Percentiles rank a stretch among this genome's conserved stretches.
Evolutionary conservation across 2,888 invertebrate species (phyloP).

Genomic region (Dicyrtoma fusca): DNA sequence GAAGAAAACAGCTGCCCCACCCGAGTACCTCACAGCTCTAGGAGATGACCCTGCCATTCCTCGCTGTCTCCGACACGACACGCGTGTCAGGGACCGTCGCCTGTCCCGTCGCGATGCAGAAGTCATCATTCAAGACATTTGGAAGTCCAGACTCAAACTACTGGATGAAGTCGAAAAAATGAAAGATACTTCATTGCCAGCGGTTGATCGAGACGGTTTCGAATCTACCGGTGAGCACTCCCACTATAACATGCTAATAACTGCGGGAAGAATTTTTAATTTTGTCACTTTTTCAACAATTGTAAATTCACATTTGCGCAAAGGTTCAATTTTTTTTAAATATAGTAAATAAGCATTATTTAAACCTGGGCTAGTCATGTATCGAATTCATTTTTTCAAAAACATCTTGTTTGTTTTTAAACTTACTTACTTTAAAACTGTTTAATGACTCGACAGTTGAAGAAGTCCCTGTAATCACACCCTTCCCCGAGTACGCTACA

Average conservation of each 20-base stretch:
- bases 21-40: conserved; percentile 31
- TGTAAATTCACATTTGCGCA: too few species aligned
- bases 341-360: too few species aligned
- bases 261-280: too few species aligned
- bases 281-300: too few species aligned
- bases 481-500: conserved; percentile 39
- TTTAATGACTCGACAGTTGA: conserved; percentile 33
- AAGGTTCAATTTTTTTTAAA: too few species aligned
- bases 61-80: conserved; percentile 27
- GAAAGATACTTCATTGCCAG: not conserved
- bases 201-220: conserved; percentile 9
- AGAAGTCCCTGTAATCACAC: conserved; percentile 55
- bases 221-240: too few species aligned
- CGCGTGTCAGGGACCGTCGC: conserved; percentile 62
- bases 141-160: conserved; percentile 56
- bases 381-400: too few species aligned
- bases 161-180: conserved; percentile 1
- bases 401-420: too few species aligned
- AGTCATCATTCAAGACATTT: conserved; percentile 64
- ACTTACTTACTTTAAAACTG: too few species aligned
- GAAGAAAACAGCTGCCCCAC: conserved; percentile 23
- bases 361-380: too few species aligned
- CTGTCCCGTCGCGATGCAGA: conserved; percentile 63
- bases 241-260: too few species aligned
- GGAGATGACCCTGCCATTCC: conserved; percentile 29